These are phyloP conservation scores for Hypolimnas misippus DNA, from an alignment of 2,888 invertebrate species.

Conservation along the genomic window DNA sequence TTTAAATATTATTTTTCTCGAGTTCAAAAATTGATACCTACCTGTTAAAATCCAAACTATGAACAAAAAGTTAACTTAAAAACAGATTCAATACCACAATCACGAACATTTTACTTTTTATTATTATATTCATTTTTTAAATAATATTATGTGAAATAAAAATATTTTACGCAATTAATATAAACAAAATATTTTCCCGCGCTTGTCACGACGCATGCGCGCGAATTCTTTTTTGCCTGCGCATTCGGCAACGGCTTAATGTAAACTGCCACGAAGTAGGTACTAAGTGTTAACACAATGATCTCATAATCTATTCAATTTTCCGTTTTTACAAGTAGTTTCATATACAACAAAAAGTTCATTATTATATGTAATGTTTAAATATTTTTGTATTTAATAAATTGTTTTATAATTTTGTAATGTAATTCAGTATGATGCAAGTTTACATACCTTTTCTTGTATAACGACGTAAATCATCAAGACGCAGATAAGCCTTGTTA, in stretches of 20 bases:
- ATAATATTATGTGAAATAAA: neutral
- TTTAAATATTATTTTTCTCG: neutral
- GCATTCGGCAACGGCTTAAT: conserved; percentile 61
- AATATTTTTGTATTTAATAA: neutral
- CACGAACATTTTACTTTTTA: neutral
- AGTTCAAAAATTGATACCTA: neutral
- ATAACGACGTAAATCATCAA: too few relatives aligned
- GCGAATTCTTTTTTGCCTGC: conserved; percentile 62
- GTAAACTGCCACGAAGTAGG: conserved; percentile 58
- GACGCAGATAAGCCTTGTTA: too few relatives aligned
- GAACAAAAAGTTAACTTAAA: neutral
- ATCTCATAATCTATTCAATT: conserved; percentile 31
- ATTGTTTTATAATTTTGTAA: too few relatives aligned
- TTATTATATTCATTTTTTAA: neutral
- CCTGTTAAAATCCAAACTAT: conserved; percentile 12
- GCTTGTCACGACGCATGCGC: conserved; percentile 55
- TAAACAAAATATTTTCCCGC: conserved; percentile 53
- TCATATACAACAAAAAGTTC: neutral
- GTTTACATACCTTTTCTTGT: too few relatives aligned
- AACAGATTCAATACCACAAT: neutral
- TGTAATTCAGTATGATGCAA: too few relatives aligned
- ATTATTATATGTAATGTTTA: neutral
- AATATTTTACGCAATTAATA: neutral
- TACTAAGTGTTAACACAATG: conserved; percentile 29
- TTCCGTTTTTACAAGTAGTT: conserved; percentile 17